Conservation (phyloP, 1,140 invertebrate genomes). For the Solen grandis region DNA sequence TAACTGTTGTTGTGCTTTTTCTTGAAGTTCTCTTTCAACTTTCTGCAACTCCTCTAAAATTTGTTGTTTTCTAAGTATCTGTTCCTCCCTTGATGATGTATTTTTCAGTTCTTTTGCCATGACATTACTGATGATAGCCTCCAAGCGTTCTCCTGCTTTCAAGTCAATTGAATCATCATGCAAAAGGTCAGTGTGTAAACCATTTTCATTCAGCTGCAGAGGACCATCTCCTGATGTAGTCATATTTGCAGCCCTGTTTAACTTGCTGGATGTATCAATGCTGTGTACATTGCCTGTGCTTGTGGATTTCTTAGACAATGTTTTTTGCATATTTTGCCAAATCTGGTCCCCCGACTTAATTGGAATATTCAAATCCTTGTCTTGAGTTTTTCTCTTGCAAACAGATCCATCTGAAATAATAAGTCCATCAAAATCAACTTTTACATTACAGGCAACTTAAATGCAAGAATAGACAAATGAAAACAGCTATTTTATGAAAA, state of each 20-base stretch:
- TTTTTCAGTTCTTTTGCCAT: constrained; percentile 79
- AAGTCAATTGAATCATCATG: constrained; percentile 64
- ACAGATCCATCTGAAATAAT: constrained; percentile 11
- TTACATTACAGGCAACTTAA: too few relatives aligned
- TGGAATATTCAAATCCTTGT: constrained; percentile 66
- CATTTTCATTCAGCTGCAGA: constrained; percentile 42
- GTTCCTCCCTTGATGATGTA: constrained; percentile 83
- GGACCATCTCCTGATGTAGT: constrained; percentile 39
- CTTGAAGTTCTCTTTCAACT: constrained; percentile 88
- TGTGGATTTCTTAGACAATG: constrained; percentile 59
- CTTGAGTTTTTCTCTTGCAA: constrained; percentile 51
- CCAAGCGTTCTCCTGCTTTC: constrained; percentile 78
- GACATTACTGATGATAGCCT: constrained; percentile 80
- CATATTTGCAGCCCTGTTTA: constrained; percentile 41
- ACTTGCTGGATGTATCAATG: constrained; percentile 53
- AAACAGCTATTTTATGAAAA: too few relatives aligned
- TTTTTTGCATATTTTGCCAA: constrained; percentile 67
- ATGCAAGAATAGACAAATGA: too few relatives aligned
- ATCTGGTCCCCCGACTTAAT: constrained; percentile 62
- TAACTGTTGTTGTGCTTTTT: constrained; percentile 83
- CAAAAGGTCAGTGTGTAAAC: constrained; percentile 47
- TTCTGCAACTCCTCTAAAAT: constrained; percentile 90
- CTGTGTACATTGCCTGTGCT: constrained; percentile 60
- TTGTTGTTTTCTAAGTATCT: constrained; percentile 88
- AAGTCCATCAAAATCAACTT: too few relatives aligned